Conservation (phyloP, 2,888 invertebrate genomes). For the Notodonta ziczac region DNA sequence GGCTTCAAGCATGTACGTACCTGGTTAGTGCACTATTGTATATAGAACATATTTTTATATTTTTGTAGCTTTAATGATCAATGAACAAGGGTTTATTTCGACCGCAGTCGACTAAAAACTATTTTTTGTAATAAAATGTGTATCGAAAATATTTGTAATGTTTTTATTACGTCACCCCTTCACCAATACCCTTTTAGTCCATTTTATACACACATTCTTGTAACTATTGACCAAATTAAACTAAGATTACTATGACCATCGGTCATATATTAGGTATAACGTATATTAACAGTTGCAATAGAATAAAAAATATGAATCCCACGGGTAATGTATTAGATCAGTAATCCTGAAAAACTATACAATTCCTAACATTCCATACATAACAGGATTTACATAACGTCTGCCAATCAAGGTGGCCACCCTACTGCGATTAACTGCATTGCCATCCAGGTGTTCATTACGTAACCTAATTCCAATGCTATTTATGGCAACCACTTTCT, state of each 20-base stretch:
- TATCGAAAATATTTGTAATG: conserved; percentile 45
- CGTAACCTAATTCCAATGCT: conserved; percentile 19
- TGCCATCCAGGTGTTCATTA: conserved; percentile 16
- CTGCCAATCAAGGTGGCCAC: neutral
- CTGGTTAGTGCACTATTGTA: conserved; percentile 69
- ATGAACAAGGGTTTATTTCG: conserved; percentile 71
- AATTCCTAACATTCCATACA: too few species aligned
- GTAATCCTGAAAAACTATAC: too few species aligned
- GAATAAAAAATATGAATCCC: too few species aligned
- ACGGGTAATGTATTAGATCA: too few species aligned
- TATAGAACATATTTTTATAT: conserved; percentile 58
- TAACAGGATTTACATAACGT: neutral
- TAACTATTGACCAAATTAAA: too few species aligned
- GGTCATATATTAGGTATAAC: too few species aligned
- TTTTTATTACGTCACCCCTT: neutral
- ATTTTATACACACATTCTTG: too few species aligned
- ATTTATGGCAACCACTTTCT: conserved; percentile 42
- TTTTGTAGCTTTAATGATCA: conserved; percentile 54
- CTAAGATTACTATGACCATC: too few species aligned
- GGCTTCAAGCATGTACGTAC: conserved; percentile 56
- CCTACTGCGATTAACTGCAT: neutral
- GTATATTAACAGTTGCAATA: too few species aligned
- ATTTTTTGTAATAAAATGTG: conserved; percentile 77
- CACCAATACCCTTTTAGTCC: too few species aligned
- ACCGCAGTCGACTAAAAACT: conserved; percentile 81